These are phyloP conservation scores for Orussus abietinus DNA, from an alignment of 1,140 invertebrate genomes.

Conservation along the genomic window DNA sequence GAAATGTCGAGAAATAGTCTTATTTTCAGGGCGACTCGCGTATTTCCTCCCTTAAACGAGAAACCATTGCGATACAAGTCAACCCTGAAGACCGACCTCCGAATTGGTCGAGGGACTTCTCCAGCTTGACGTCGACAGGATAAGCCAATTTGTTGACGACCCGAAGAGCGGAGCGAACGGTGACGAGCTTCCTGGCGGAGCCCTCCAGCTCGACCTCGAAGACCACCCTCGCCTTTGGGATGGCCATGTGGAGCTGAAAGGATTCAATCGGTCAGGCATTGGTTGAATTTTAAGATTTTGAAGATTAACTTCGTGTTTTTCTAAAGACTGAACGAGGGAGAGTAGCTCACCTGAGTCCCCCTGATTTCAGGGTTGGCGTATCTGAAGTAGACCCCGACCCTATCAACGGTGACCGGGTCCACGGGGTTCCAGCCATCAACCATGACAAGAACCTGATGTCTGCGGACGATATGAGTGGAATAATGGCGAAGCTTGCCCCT, in stretches of 20 bases:
- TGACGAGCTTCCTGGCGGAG: slow-evolving; percentile 91
- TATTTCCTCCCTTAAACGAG: no score
- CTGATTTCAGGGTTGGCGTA: slow-evolving; percentile 60
- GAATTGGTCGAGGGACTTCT: slow-evolving; percentile 51
- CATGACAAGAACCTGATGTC: slow-evolving; percentile 83
- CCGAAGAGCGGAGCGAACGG: slow-evolving; percentile 85
- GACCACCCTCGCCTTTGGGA: slow-evolving; percentile 68
- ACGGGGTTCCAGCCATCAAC: slow-evolving; percentile 88
- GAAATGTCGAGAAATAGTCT: no score
- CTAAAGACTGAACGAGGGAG: no score
- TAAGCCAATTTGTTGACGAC: slow-evolving; percentile 75
- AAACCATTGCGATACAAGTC: no score
- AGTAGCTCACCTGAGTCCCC: slow-evolving; percentile 34
- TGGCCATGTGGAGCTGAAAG: slow-evolving; percentile 23
- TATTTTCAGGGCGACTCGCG: no score
- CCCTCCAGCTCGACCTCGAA: slow-evolving; percentile 88
- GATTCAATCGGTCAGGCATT: no score
- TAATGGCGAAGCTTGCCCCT: slow-evolving; percentile 74
- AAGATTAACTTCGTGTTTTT: no score
- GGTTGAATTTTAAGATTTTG: no score
- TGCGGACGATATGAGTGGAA: slow-evolving; percentile 73
- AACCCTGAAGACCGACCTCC: slow-evolving; percentile 45
- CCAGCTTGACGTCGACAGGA: slow-evolving; percentile 67
- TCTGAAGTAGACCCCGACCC: slow-evolving; percentile 91
- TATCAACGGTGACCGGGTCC: slow-evolving; percentile 88